A percentile compares a stretch with the other conserved stretches of the same genome.
These are phyloP conservation scores for Pachycephala philippinensis DNA, from an alignment of 2,113 vertebrate genomes.

Conservation along the genomic window DNA sequence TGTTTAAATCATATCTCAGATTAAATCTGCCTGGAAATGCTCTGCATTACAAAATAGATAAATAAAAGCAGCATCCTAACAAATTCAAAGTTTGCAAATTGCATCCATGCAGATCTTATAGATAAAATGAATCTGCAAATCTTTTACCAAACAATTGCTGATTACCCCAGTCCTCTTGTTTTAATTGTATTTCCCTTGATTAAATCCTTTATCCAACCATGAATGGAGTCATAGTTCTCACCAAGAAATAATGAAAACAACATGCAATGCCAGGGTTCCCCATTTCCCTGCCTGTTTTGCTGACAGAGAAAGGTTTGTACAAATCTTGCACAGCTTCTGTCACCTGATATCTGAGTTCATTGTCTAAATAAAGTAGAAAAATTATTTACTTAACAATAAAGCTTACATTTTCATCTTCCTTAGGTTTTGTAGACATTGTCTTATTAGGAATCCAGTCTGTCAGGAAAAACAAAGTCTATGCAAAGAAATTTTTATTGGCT, in stretches of 20 bases:
- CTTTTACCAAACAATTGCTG: neutral
- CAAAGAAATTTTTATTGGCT: conserved; percentile 60
- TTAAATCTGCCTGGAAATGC: neutral
- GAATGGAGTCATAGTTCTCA: neutral
- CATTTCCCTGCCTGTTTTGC: neutral
- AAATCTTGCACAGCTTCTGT: neutral
- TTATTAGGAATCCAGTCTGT: conserved; percentile 61
- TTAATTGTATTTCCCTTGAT: neutral
- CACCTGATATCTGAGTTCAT: neutral
- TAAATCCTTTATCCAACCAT: neutral
- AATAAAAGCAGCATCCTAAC: neutral
- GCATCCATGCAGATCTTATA: neutral
- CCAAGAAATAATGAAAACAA: neutral
- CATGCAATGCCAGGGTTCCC: neutral
- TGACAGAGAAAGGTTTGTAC: neutral
- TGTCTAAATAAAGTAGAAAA: conserved; percentile 22
- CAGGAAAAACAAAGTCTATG: conserved; percentile 55
- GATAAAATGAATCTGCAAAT: neutral
- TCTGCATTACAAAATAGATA: neutral
- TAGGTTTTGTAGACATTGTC: conserved; percentile 31
- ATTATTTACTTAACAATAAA: neutral
- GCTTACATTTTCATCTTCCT: conserved; percentile 1
- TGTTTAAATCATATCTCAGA: conserved; percentile 7
- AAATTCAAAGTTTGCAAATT: neutral
- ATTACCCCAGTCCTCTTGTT: neutral